A percentile compares a stretch with the other conserved stretches of the same genome.
Evolutionary conservation across 2,113 vertebrate genomes (phyloP).

Genomic region (Odontesthes bonariensis): DNA sequence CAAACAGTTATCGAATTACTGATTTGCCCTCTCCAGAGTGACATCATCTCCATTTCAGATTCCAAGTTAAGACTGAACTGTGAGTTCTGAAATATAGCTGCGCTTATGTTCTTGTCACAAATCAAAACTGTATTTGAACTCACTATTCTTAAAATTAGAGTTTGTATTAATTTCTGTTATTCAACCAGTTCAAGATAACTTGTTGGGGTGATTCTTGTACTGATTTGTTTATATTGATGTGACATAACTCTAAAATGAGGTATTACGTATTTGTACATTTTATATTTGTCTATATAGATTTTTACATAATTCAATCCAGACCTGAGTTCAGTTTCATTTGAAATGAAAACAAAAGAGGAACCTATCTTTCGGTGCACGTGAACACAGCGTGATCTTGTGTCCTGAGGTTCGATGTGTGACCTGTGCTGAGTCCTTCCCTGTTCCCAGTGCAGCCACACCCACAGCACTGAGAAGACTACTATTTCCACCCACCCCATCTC

Average conservation of each 20-base stretch:
- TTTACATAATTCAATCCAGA: neutral
- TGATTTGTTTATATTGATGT: no score
- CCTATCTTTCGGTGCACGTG: neutral
- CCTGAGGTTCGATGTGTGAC: conserved; percentile 37
- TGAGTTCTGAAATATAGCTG: conserved; percentile 22
- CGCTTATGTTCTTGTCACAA: conserved; percentile 5
- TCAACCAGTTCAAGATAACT: no score
- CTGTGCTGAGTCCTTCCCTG: conserved; percentile 30
- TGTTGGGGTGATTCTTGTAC: no score
- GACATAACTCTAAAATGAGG: neutral
- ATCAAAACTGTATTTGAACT: conserved; percentile 14
- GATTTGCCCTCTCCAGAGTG: conserved; percentile 61
- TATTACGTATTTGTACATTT: neutral
- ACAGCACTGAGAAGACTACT: conserved; percentile 54
- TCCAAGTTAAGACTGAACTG: conserved; percentile 26
- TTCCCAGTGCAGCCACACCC: conserved; percentile 68
- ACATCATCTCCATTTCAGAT: conserved; percentile 70
- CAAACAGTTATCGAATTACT: conserved; percentile 70
- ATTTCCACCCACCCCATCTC: conserved; percentile 39
- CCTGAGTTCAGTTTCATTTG: neutral
- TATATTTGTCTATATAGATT: neutral
- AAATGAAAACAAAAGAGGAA: neutral
- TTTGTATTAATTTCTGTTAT: neutral
- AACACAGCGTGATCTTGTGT: conserved; percentile 21
- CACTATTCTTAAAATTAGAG: neutral